Evolutionary conservation across 2,797 vertebrate genomes (phyloP), one percentile per base, ranked within the genome.

Genomic region (Capromys pilorides): DNA sequence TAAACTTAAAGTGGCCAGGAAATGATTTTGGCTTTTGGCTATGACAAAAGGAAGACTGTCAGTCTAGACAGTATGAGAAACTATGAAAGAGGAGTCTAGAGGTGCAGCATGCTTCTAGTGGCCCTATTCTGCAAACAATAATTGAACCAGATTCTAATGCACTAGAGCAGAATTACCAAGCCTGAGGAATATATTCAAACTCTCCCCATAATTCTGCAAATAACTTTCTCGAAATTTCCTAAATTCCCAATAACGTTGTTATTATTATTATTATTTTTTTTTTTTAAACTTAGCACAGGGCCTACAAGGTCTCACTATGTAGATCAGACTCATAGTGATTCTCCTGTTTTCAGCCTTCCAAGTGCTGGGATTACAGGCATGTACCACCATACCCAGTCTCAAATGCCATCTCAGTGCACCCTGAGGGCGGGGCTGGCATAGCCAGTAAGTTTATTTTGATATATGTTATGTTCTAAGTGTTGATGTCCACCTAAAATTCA

Each of bases 211-310:
- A 85, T 62, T 94, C 57, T 90, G 26, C 73, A 87, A 95, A 31
- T 59, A 90, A 96, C 2, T 54, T 62, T n/a, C 51, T 84, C 24
- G 86, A 86, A 77, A 78, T 62, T 94, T 95, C 57, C 85, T 86
- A 93, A 85, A 61, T 26, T 24, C 8, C 22, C 59, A 61, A 61
- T 61, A 61, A 77, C 5, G 41, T 87, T 79, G 91, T 36, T 90
- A 45, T 45, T 45, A 45, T 45, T 45, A 45, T 45, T 45, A 45
- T 8, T 45, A 45, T n/a, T n/a, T n/a, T n/a, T n/a, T n/a, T n/a
- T n/a, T n/a, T n/a, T n/a, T n/a, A n/a, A n/a, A n/a, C 16, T 16
- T 57, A 57, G 54, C 18, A 19, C 16, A 57, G 54, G 54, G 16
- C 18, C 51, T 54, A 54, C 51, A 54, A 12, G 51, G 51, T 54